A percentile compares a stretch with the other conserved stretches of the same genome.
Evolutionary conservation across 2,797 vertebrate genomes (phyloP).

Genomic region (Spinibarbus caldwelli): DNA sequence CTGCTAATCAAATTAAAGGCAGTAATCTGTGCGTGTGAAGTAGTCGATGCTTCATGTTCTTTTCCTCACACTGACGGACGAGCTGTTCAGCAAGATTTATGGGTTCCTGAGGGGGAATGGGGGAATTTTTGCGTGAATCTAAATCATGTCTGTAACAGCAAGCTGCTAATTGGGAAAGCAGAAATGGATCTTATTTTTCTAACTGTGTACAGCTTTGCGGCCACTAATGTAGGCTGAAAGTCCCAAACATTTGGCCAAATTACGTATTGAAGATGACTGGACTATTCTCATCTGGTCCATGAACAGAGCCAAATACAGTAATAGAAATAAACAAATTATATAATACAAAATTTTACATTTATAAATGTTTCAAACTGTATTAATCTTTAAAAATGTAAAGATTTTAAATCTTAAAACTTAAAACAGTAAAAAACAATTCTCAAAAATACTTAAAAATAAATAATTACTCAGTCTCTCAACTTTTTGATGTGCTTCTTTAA

Average conservation of each 20-base stretch:
- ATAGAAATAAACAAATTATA: neutral
- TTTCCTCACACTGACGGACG: constrained; percentile 54
- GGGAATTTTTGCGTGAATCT: constrained; percentile 61
- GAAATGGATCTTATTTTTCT: constrained; percentile 40
- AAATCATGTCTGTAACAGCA: constrained; percentile 71
- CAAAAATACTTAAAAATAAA: no score
- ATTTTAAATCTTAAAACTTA: no score
- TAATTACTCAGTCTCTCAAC: neutral
- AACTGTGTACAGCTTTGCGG: neutral
- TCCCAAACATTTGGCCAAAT: constrained; percentile 1
- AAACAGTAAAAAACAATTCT: no score
- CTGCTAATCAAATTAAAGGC: constrained; percentile 76
- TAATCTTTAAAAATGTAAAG: no score
- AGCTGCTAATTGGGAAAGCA: constrained; percentile 72
- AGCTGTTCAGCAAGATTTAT: constrained; percentile 72
- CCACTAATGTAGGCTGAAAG: neutral
- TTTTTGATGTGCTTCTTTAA: neutral
- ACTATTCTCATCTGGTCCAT: constrained; percentile 6
- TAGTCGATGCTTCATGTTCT: constrained; percentile 30
- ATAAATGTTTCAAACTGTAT: neutral
- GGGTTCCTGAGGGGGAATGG: constrained; percentile 61
- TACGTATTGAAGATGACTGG: neutral
- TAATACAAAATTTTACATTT: neutral
- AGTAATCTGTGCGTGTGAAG: constrained; percentile 63
- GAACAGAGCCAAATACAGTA: neutral